Evolutionary conservation across 37 sponge, comb jelly and placozoan species (phyloP).

Genomic region (Oopsacas minuta): DNA sequence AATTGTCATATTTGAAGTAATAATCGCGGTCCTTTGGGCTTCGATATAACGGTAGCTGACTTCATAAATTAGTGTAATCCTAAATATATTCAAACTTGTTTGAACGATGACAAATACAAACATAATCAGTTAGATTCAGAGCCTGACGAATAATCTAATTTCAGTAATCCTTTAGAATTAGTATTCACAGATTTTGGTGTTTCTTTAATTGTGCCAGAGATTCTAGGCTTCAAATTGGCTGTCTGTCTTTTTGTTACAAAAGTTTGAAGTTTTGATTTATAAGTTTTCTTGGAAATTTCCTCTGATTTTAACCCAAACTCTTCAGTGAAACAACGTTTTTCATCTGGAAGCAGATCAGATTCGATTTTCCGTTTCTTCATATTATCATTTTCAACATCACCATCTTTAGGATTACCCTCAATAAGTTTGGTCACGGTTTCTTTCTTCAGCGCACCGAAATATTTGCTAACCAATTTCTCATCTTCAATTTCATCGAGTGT

Average conservation of each 20-base stretch:
- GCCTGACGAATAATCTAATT: background rate
- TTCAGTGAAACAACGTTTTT: background rate
- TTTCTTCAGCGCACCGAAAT: background rate
- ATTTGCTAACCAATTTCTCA: background rate
- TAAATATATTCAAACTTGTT: too few relatives aligned
- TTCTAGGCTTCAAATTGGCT: background rate
- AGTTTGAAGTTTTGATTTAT: background rate
- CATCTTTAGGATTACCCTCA: background rate
- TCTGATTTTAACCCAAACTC: background rate
- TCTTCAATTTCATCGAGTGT: background rate
- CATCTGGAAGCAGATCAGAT: background rate
- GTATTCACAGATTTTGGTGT: background rate
- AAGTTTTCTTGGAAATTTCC: background rate
- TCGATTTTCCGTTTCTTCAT: background rate
- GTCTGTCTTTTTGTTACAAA: background rate
- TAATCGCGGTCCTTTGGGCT: too few relatives aligned
- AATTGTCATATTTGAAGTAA: too few relatives aligned
- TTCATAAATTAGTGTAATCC: too few relatives aligned
- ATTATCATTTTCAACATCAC: background rate
- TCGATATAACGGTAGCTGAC: too few relatives aligned
- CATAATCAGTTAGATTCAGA: constrained; percentile 1
- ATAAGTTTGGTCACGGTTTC: background rate
- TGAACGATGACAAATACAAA: too few relatives aligned
- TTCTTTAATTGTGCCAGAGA: background rate
- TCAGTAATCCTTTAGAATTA: background rate